Evolutionary conservation across 2,797 vertebrate genomes (phyloP).

Genomic region (Sebastes taczanowskii): DNA sequence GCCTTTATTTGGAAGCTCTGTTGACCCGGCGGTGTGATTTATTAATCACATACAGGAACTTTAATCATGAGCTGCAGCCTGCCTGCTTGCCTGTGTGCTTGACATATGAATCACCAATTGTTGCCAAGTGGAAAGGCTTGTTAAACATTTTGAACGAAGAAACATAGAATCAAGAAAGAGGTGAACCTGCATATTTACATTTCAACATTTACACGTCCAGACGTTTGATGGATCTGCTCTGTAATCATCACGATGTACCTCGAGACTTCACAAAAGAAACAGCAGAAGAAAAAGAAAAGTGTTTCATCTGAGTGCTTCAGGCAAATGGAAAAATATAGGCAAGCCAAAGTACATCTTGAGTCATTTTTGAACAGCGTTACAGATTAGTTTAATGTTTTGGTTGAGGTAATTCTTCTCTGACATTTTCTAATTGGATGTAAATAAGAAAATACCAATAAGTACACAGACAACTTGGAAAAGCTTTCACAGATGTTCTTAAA

Average conservation of each 20-base stretch:
- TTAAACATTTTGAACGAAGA: slow-evolving; percentile 29
- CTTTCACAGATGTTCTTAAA: slow-evolving; percentile 58
- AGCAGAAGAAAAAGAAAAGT: slow-evolving; percentile 26
- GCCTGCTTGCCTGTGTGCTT: slow-evolving; percentile 38
- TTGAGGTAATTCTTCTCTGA: slow-evolving; percentile 54
- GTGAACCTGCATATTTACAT: slow-evolving; percentile 44
- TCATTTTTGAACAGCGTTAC: slow-evolving; percentile 59
- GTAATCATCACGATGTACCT: slow-evolving; percentile 36
- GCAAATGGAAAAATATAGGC: slow-evolving; percentile 52
- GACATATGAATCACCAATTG: slow-evolving; percentile 49
- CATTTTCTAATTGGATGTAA: slow-evolving; percentile 62
- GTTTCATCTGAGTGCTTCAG: slow-evolving; percentile 48
- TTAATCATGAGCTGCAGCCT: slow-evolving; percentile 53
- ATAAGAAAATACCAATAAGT: slow-evolving; percentile 67
- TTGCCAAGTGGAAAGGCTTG: slow-evolving; percentile 30
- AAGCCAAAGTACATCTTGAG: slow-evolving; percentile 64
- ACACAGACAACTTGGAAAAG: slow-evolving; percentile 55
- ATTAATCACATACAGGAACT: slow-evolving; percentile 69
- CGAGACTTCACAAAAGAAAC: slow-evolving; percentile 26
- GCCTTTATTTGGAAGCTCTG: slow-evolving; percentile 50
- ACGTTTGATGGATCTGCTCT: slow-evolving; percentile 47
- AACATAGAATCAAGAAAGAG: slow-evolving; percentile 11
- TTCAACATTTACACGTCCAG: slow-evolving; percentile 37
- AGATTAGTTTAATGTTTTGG: slow-evolving; percentile 62
- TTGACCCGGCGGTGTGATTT: slow-evolving; percentile 62